Percentiles rank a stretch among this genome's conserved stretches.
phyloP scores from a whole-genome alignment of 2,888 invertebrate genomes.

The Drosophila bunnanda region DNA sequence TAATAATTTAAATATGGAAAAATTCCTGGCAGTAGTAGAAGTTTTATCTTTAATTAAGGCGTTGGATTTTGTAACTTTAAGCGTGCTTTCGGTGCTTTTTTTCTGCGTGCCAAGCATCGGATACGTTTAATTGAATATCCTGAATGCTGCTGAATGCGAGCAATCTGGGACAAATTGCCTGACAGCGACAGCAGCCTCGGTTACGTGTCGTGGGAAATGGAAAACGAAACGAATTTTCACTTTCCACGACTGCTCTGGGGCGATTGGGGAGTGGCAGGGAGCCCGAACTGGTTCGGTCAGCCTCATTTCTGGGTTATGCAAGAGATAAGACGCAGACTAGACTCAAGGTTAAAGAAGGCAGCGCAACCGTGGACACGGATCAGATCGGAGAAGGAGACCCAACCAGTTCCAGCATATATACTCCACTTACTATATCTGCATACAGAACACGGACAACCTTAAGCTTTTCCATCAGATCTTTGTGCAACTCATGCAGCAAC shows the following conservation, averaged over 20 bases:
- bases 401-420: conserved; percentile 8
- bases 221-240: conserved; percentile 33
- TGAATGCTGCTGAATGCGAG: conserved; percentile 8
- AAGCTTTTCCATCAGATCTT: conserved; percentile 17
- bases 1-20: background rate
- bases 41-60: background rate
- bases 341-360: conserved; percentile 18
- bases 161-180: conserved; percentile 18
- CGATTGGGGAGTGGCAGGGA: conserved; percentile 16
- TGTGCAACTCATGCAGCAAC: conserved; percentile 23
- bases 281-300: conserved; percentile 17
- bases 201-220: conserved; percentile 37
- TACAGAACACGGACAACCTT: conserved; percentile 13
- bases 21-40: background rate
- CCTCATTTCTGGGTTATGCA: conserved; percentile 18
- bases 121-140: conserved; percentile 22
- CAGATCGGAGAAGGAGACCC: background rate
- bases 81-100: background rate
- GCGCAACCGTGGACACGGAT: background rate
- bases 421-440: conserved; percentile 13
- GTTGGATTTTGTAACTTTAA: background rate
- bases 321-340: background rate
- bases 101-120: conserved; percentile 1
- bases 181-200: conserved; percentile 3
- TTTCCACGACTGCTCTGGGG: conserved; percentile 3